A percentile compares a stretch with the other conserved stretches of the same genome.
These are phyloP conservation scores for Radopholus similis DNA, from an alignment of 1,140 invertebrate genomes.

Conservation along the genomic window DNA sequence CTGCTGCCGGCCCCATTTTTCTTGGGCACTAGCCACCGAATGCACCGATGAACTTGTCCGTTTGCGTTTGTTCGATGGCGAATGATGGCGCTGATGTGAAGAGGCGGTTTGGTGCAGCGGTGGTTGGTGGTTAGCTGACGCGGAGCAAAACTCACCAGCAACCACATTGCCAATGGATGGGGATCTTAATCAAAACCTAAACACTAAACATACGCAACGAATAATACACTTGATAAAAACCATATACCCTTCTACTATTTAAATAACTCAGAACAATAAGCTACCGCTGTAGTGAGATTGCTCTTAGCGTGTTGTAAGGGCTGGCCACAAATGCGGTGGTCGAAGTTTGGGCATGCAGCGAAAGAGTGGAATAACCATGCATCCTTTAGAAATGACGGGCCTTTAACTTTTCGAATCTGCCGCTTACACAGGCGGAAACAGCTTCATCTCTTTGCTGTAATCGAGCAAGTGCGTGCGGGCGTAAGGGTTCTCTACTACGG, in stretches of 20 bases:
- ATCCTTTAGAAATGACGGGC: slow-evolving; percentile 37
- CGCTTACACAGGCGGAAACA: slow-evolving; percentile 58
- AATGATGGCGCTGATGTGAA: no score
- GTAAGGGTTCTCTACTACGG: slow-evolving; percentile 52
- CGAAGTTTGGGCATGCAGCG: slow-evolving; percentile 45
- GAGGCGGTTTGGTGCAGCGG: neutral
- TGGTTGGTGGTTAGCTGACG: neutral
- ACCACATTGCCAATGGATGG: neutral
- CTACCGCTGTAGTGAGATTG: slow-evolving; percentile 51
- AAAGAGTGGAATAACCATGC: slow-evolving; percentile 58
- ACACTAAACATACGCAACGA: no score
- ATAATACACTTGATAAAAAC: no score
- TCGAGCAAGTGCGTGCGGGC: slow-evolving; percentile 46
- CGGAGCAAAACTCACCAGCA: neutral
- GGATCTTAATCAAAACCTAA: neutral
- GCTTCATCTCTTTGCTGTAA: slow-evolving; percentile 56
- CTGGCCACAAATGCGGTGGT: slow-evolving; percentile 52
- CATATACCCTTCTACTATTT: no score
- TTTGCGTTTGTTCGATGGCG: neutral
- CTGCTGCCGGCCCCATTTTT: neutral
- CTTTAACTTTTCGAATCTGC: neutral
- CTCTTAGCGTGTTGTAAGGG: slow-evolving; percentile 57
- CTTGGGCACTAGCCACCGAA: no score
- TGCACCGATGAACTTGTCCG: neutral
- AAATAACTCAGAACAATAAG: neutral